Percentiles rank a stretch among this genome's conserved stretches.
These are phyloP conservation scores for Carapus acus DNA, from an alignment of 2,797 vertebrate genomes.

Conservation along the genomic window DNA sequence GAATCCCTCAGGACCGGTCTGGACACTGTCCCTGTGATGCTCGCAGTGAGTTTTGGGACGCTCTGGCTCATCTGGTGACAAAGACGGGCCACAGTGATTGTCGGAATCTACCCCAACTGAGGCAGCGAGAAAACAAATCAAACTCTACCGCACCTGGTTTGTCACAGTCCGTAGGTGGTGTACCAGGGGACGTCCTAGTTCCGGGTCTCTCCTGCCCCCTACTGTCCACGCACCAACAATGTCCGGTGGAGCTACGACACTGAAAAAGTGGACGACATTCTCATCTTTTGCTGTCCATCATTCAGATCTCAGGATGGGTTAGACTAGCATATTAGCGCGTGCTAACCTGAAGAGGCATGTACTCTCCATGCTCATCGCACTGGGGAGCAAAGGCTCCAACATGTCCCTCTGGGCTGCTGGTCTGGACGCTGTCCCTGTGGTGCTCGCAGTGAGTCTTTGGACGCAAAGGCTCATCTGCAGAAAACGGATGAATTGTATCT, in stretches of 20 bases:
- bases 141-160: conserved; percentile 59
- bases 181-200: conserved; percentile 62
- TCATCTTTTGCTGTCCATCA: no score
- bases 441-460: conserved; percentile 64
- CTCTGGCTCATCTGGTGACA: conserved; percentile 29
- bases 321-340: no score
- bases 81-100: no score
- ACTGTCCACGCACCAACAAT: conserved; percentile 78
- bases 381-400: conserved; percentile 53
- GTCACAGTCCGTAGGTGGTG: conserved; percentile 55
- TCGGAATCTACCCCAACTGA: no score
- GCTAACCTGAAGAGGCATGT: conserved; percentile 62
- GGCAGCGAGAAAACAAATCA: no score
- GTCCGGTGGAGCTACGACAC: conserved; percentile 71
- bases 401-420: conserved; percentile 34
- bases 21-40: conserved; percentile 57
- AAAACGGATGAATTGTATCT: not conserved
- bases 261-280: conserved; percentile 45
- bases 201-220: conserved; percentile 68
- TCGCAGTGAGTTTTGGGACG: conserved; percentile 63
- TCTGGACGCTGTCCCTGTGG: conserved; percentile 56
- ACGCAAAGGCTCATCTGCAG: conserved; percentile 31
- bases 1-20: conserved; percentile 27
- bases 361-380: conserved; percentile 68
- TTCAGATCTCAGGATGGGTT: no score